Base-by-base conservation (phyloP, 2,888 invertebrate genomes). In the Congeria kusceri region DNA sequence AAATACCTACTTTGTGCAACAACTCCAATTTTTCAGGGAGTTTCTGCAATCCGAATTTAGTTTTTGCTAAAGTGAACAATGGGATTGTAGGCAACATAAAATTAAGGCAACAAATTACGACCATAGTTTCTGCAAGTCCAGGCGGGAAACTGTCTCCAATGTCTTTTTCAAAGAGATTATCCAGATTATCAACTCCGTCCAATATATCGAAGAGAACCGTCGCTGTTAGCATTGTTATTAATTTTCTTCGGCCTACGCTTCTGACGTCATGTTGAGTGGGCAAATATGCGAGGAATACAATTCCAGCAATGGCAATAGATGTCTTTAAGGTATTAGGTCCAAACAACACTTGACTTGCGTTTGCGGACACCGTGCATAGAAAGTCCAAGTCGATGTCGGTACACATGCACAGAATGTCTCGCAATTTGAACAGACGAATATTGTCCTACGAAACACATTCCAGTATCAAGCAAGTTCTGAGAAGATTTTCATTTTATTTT, bases 121-220 rank as follows among this genome's bases (percentile, higher is more conserved):
- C 90, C 69, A 95, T 93, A n/a, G 93, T 85, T 80, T 94, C 92
- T 76, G 94, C 93, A 53, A 95, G 83, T 63, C 91, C 85, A 32
- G 85, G 86, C 20, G 85, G 83, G 58, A 89, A 81, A 13, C 83
- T 57, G 39, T 88, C 84, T 5, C 84, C 77, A 3, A 86, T 86
- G 23, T 89, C 88, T 62, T 87, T 75, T 61, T 90, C 86, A 83
- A 95, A 94, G 1, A 95, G 91, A 18, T 95, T 90, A 18, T 94
- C 94, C 39, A 95, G 89, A 79, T 95, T 94, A 64, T 94, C 93
- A 27, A 95, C 94, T n/a, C 94, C 94, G 87, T 95, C 95, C 46
- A 95, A 91, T 57, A 95, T 93, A 90, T 95, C 95, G 68, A 95
- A 93, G 4, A 95, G 94, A 18, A 95, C 94, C 44, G 94, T 94